Evolutionary conservation across 2,888 invertebrate genomes (phyloP), one percentile per base, ranked within the genome.

Genomic region (Mystacides longicornis): DNA sequence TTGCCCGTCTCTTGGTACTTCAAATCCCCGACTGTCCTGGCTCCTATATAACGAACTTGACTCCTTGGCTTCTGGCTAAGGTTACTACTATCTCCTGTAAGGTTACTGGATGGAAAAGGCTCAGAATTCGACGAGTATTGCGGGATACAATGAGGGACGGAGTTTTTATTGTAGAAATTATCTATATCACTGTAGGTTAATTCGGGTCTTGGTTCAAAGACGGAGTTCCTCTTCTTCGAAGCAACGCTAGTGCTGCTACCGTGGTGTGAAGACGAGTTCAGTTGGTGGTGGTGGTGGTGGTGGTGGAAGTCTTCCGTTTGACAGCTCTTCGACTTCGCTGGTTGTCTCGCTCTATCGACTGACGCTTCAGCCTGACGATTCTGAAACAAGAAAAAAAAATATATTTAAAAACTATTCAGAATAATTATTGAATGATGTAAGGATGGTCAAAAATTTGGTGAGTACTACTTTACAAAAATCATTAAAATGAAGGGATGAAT

Each of bases 121-220:
- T 37, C 7, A 7, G 27, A 27, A 7, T 37, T 37, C 16, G 37
- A n/a, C 4, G 37, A 7, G 16, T 37, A 37, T 14, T 52, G 22
- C 7, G 37, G 37, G 37, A 51, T 37, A 3, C 7, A n/a, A 37
- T 14, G 14, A 14, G 37, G 37, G 37, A 37, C 51, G 47, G 52
- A 23, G 19, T 48, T 11, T 20, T 49, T 47, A n/a, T 55, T 16
- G 51, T 55, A 57, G 23, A 54, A 43, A 52, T 48, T 51, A 23
- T 52, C 21, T 31, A 60, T 56, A 47, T 60, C 60, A 48, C 51
- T 54, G 52, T 58, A 58, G 18, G 60, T 58, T 20, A 49, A 51
- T 42, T 50, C 60, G 31, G 60, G 60, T 33, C 60, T 54, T 22
- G 60, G 60, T 42, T 60, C 60, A 49, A 60, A 60, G 16, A 60